Evolutionary conservation across 1,140 invertebrate genomes (phyloP).

Genomic region (Paraescarpia echinospica): DNA sequence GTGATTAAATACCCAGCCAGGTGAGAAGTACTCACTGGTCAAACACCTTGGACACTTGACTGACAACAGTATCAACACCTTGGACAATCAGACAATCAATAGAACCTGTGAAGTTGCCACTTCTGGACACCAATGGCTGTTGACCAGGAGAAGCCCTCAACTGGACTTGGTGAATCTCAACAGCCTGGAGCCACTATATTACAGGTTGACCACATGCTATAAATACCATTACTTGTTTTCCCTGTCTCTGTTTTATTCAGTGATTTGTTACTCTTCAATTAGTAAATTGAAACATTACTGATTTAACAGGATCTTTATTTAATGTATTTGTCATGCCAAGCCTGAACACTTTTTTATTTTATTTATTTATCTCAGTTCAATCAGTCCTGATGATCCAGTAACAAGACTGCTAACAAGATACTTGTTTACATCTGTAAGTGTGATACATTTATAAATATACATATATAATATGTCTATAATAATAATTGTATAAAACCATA

Average conservation of each 20-base stretch:
- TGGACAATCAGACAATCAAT: neutral
- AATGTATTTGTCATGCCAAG: neutral
- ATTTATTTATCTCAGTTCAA: too few relatives aligned
- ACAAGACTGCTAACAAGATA: too few relatives aligned
- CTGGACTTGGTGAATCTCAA: neutral
- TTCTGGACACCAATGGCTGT: neutral
- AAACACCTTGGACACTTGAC: neutral
- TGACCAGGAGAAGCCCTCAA: neutral
- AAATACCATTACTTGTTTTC: neutral
- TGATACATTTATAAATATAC: too few relatives aligned
- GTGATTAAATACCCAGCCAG: neutral
- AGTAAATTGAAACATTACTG: neutral
- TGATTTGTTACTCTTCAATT: neutral
- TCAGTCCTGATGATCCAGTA: too few relatives aligned
- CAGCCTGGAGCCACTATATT: neutral
- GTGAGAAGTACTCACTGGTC: neutral
- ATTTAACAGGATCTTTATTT: neutral
- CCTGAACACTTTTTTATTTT: neutral
- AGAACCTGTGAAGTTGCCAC: neutral
- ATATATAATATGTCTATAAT: too few relatives aligned
- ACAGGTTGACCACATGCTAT: neutral
- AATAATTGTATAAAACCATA: too few relatives aligned
- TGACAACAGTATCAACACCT: neutral
- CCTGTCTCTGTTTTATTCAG: neutral
- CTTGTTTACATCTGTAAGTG: too few relatives aligned